Evolutionary conservation across 2,113 vertebrate genomes (phyloP), one percentile per base, ranked within the genome.

Genomic region (Morphnarchus princeps): DNA sequence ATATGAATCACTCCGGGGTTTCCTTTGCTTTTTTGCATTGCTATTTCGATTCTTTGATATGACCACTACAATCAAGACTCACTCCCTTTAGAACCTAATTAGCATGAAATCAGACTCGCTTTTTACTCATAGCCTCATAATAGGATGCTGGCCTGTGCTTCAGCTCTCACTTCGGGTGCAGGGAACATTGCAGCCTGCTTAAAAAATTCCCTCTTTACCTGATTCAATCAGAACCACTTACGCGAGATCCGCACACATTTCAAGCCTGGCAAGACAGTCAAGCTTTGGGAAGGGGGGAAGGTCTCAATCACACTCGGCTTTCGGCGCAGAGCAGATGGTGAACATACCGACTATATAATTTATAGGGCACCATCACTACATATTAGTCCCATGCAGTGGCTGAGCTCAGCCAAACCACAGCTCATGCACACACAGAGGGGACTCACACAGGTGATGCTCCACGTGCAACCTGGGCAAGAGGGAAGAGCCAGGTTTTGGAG

Each of bases 141-240:
- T 40, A 87, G 52, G 66, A 89, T 81, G 49, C 86, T 71, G 90
- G 70, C 62, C 67, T 9, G 29, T 42, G 71, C 65, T 90, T 94
- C 77, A 89, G 81, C 58, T 90, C 83, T 87, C 73, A 82, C 87
- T 91, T 95, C 0, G 4, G 82, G 89, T 69, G 57, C 82, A 85
- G 54, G 63, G 93, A 93, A 93, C 84, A 67, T 71, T 82, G 66
- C 82, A 97, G 91, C 67, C 93, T 77, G 93, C 79, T 96, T 87
- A 43, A 93, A 87, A 96, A 95, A 80, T 28, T 92, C 72, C 79
- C 82, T 96, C 87, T 89, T 95, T 89, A 97, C 91, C 97, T 83
- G 95, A 97, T 91, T 97, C 93, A 85, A 96, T 97, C 95, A 96
- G 82, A 95, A 96, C 85, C 94, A 90, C 93, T 97, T 95, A 97